A percentile compares a stretch with the other conserved stretches of the same genome.
Conservation (phyloP, 30 jellyfish, hydroid and myxozoan genomes). For the Hydractinia echinata region DNA sequence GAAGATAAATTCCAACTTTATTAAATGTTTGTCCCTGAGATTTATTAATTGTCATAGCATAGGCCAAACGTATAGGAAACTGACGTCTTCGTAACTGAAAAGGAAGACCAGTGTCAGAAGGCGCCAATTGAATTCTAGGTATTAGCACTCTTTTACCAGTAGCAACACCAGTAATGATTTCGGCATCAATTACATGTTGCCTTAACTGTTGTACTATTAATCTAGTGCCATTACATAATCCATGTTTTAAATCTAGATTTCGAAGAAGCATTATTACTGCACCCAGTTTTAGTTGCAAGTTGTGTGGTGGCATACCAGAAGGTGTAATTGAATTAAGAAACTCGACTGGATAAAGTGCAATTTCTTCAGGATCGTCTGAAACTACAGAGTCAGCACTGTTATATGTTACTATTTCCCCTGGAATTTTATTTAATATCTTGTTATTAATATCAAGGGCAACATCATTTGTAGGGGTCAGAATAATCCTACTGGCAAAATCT, state of each 20-base stretch:
- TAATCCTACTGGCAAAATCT: conserved; percentile 18
- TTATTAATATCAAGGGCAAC: too few species aligned
- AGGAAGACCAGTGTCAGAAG: conserved; percentile 40
- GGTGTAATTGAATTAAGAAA: too few species aligned
- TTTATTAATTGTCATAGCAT: conserved; percentile 47
- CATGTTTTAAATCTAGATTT: not conserved
- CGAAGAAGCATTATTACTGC: conserved; percentile 42
- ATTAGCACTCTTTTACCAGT: too few species aligned
- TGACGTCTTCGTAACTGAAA: conserved; percentile 28
- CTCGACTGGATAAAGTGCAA: too few species aligned
- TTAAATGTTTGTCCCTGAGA: conserved; percentile 30
- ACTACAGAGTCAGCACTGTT: too few species aligned
- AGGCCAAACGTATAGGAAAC: conserved; percentile 45
- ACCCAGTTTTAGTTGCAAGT: conserved; percentile 44
- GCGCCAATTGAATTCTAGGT: not conserved
- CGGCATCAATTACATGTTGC: conserved; percentile 20
- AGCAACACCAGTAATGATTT: too few species aligned
- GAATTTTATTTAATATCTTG: too few species aligned
- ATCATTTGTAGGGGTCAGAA: not conserved
- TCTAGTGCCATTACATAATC: not conserved
- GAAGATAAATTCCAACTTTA: too few species aligned
- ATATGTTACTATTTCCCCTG: too few species aligned
- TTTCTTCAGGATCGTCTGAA: too few species aligned
- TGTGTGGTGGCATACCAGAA: conserved; percentile 52
- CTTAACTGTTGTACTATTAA: conserved; percentile 32